Base-by-base conservation (phyloP, 2,113 vertebrate genomes). In the Cottus gobio region DNA sequence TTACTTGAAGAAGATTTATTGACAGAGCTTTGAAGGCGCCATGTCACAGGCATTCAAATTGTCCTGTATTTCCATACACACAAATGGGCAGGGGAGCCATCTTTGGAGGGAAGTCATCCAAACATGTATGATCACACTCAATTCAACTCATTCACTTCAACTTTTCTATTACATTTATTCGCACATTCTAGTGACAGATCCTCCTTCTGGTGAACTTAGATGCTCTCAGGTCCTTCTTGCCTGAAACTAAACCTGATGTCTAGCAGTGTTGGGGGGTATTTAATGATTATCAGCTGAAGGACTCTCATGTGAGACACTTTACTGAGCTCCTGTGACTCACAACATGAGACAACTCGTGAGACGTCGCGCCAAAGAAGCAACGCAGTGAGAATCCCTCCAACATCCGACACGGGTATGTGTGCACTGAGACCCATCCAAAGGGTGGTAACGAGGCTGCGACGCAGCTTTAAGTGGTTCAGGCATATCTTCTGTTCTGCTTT, bases 241-340 rank as follows among this genome's bases (percentile, higher is more conserved):
- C 34, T 60, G 37, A 48, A 37, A 31, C 50, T 44, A 36, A 39
- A 28, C 24, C 39, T 36, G 36, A 73, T 60, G 24, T 69, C 42
- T 28, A 16, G 13, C 54, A 46, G 39, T 58, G 46, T 28, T 26
- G 44, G 26, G 54, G 61, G n/a, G 52, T 66, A 39, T 82, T 70
- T 89, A 83, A 91, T 89, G 16, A 34, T 37, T 77, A 74, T 87
- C 85, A 86, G 81, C 83, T 85, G 85, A 83, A 72, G 46, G 54
- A 68, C 58, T 58, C 76, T 89, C 88, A 83, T 83, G 87, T 87
- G 88, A 91, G 77, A 79, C 26, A 54, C 24, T 76, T 82, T 80
- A 87, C 42, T 65, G 56, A 69, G 57, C 60, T 62, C 64, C 62
- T 36, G 44, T 63, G 65, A 80, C 75, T 75, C 20, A 61, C 52